phyloP scores from a whole-genome alignment of 2,888 invertebrate genomes.

The Gymnoscelis rufifasciata region DNA sequence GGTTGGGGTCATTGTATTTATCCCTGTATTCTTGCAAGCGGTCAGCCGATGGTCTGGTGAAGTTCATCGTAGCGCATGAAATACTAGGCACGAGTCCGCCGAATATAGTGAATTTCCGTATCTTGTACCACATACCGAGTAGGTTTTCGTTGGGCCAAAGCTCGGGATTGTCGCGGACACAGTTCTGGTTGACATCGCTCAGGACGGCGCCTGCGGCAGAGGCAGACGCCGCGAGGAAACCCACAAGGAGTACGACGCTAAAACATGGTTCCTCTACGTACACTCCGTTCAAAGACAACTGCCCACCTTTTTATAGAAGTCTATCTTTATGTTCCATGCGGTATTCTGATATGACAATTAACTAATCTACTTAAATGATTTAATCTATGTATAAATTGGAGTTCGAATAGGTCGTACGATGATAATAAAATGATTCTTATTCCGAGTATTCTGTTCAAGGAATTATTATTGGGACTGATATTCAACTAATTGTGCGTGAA shows the following conservation, averaged over 20 bases:
- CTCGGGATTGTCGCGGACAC: neutral
- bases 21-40: neutral
- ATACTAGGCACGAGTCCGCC: slow-evolving; percentile 1
- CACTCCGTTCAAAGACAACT: too few species aligned
- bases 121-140: neutral
- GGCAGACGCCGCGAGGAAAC: neutral
- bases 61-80: neutral
- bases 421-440: too few species aligned
- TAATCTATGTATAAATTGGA: too few species aligned
- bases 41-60: neutral
- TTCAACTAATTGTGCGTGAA: too few species aligned
- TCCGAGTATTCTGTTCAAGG: too few species aligned
- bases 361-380: too few species aligned
- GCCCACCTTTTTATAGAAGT: too few species aligned
- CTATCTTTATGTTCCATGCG: too few species aligned
- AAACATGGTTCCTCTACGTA: too few species aligned
- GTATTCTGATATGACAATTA: too few species aligned
- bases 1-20: neutral
- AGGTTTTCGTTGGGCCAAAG: neutral
- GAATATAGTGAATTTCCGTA: neutral
- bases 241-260: neutral
- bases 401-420: too few species aligned
- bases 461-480: too few species aligned
- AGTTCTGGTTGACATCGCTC: slow-evolving; percentile 2
- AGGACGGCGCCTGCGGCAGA: neutral